phyloP scores from a whole-genome alignment of 2,888 invertebrate genomes.

The Drosophila histrio region DNA sequence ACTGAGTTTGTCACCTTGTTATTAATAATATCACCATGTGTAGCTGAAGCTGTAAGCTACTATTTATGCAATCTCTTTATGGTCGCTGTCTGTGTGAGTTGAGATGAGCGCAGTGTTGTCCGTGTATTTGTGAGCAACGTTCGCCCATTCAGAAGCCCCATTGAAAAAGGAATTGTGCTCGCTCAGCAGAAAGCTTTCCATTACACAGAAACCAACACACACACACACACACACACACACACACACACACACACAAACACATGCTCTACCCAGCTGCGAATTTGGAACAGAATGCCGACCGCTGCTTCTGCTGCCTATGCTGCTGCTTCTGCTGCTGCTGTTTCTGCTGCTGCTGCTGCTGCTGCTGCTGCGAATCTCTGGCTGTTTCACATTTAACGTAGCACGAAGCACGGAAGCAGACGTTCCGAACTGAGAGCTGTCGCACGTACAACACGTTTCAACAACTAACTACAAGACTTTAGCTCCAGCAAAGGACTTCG shows the following conservation, averaged over 20 bases:
- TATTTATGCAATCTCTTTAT: conserved; percentile 4
- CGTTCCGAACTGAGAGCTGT: conserved; percentile 34
- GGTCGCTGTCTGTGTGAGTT: not conserved
- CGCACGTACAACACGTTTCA: conserved; percentile 46
- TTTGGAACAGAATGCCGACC: conserved; percentile 2
- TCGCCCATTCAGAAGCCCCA: conserved; percentile 51
- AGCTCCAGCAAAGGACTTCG: conserved; percentile 6
- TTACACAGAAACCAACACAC: too few relatives aligned
- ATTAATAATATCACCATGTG: too few relatives aligned
- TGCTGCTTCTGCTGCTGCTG: not conserved
- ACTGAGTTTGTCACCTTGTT: too few relatives aligned
- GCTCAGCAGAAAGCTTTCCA: conserved; percentile 39
- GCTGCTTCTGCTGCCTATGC: not conserved
- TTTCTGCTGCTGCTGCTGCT: not conserved
- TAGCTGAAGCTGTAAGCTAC: too few relatives aligned
- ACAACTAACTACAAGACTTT: conserved; percentile 12
- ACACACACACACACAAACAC: not conserved
- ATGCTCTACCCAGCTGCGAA: conserved; percentile 12
- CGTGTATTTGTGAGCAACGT: conserved; percentile 11
- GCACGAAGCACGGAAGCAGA: conserved; percentile 57
- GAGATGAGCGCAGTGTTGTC: not conserved
- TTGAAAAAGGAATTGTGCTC: conserved; percentile 38
- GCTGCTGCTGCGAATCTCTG: conserved; percentile 52
- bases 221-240: not conserved
- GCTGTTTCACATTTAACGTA: conserved; percentile 60